Percentiles rank a stretch among this genome's conserved stretches.
phyloP scores from a whole-genome alignment of 2,797 vertebrate genomes.

The Sebastiscus tertius region DNA sequence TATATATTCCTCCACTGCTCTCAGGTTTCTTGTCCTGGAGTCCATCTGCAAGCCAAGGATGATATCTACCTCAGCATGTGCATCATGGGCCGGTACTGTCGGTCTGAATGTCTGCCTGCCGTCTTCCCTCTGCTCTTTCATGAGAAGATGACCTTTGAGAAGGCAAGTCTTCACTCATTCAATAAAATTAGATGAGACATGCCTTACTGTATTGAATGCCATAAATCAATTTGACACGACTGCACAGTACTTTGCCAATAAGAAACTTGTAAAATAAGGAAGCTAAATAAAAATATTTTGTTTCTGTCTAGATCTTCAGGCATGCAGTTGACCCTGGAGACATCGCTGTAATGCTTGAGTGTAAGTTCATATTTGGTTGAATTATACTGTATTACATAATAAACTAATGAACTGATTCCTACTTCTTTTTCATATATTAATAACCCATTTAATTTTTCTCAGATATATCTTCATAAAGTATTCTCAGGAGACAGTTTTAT shows the following conservation, averaged over 20 bases:
- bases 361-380: constrained; percentile 65
- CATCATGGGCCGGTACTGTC: constrained; percentile 80
- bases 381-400: neutral
- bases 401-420: neutral
- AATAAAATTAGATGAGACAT: neutral
- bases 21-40: constrained; percentile 84
- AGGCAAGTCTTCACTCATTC: constrained; percentile 67
- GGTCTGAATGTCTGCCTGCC: constrained; percentile 76
- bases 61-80: constrained; percentile 82
- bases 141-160: constrained; percentile 86
- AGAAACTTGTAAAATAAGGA: neutral
- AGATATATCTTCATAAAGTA: neutral
- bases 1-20: neutral
- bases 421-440: neutral
- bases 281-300: neutral
- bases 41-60: constrained; percentile 82
- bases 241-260: neutral
- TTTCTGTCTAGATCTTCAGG: constrained; percentile 80
- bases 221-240: neutral
- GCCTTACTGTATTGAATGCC: neutral
- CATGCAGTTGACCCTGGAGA: constrained; percentile 81
- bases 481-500: neutral
- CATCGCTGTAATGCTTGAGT: constrained; percentile 83
- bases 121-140: constrained; percentile 83
- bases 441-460: neutral